Conservation (phyloP, 64 coral and sea anemone genomes). For the Trachythela sp. region DNA sequence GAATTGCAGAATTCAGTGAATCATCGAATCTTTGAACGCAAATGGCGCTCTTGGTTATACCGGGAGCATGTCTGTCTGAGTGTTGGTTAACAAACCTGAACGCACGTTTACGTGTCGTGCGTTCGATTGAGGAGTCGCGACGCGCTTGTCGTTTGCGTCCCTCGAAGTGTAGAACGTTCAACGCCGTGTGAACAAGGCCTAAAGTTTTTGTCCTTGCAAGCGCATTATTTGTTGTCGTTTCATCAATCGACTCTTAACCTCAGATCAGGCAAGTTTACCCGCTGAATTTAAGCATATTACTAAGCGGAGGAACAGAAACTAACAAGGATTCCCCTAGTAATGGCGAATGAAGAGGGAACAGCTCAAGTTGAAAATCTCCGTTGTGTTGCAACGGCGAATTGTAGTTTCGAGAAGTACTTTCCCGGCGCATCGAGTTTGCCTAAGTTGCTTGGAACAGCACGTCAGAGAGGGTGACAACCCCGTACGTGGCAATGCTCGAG, state of each 20-base stretch:
- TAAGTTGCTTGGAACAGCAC: slow-evolving; percentile 44
- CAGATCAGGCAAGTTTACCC: slow-evolving; percentile 37
- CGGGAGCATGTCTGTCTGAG: slow-evolving; percentile 32
- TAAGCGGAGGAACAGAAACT: background rate
- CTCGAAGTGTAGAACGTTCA: slow-evolving; percentile 25
- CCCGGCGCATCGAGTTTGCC: too few relatives aligned
- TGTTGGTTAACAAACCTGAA: background rate
- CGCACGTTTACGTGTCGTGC: background rate
- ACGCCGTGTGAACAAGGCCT: slow-evolving; percentile 13
- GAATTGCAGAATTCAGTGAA: slow-evolving; percentile 18
- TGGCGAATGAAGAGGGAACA: slow-evolving; percentile 29
- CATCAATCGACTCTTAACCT: slow-evolving; percentile 10
- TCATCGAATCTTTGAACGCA: slow-evolving; percentile 45
- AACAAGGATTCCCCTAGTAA: slow-evolving; percentile 14
- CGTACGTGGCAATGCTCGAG: background rate
- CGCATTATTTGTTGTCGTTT: background rate
- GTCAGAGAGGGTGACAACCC: slow-evolving; percentile 23
- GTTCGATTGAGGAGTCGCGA: slow-evolving; percentile 11
- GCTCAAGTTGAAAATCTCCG: background rate
- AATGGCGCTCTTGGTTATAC: slow-evolving; percentile 36
- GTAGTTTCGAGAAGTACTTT: too few relatives aligned
- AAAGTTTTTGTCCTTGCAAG: background rate
- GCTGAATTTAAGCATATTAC: slow-evolving; percentile 42
- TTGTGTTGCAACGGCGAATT: slow-evolving; percentile 34
- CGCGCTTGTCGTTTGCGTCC: background rate